These are phyloP conservation scores for Leptodirus hochenwartii DNA, from an alignment of 2,888 invertebrate genomes.

Conservation along the genomic window DNA sequence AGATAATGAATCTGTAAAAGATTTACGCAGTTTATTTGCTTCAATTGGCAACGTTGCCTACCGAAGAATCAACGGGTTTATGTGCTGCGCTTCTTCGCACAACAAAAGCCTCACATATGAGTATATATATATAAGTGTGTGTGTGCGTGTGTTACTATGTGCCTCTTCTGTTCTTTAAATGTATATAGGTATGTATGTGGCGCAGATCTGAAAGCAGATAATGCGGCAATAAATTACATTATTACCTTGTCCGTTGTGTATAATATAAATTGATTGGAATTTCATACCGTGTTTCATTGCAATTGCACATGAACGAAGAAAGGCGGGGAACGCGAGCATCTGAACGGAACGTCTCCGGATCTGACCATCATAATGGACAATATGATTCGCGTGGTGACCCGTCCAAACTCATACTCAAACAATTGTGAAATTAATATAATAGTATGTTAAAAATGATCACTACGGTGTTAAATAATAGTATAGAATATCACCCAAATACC, in stretches of 20 bases:
- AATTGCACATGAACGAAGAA: slow-evolving; percentile 21
- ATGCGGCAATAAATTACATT: slow-evolving; percentile 29
- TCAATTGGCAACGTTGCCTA: neutral
- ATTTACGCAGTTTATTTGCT: neutral
- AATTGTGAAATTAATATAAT: too few species aligned
- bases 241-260: slow-evolving; percentile 29
- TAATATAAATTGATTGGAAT: slow-evolving; percentile 30
- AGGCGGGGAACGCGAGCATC: slow-evolving; percentile 9
- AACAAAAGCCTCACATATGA: neutral
- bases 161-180: too few species aligned
- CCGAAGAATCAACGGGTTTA: neutral
- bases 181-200: slow-evolving; percentile 3
- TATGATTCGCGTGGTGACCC: too few species aligned
- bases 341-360: too few species aligned
- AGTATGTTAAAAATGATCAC: too few species aligned
- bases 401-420: too few species aligned
- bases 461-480: too few species aligned
- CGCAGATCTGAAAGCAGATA: slow-evolving; percentile 18
- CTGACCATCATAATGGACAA: too few species aligned
- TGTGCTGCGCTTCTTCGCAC: neutral
- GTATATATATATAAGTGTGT: neutral
- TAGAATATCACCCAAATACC: too few species aligned
- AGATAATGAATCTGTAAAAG: neutral
- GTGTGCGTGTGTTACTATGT: too few species aligned
- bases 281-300: slow-evolving; percentile 27